A percentile compares a stretch with the other conserved stretches of the same genome.
These are phyloP conservation scores for Thysanoteuthis rhombus DNA, from an alignment of 2,888 invertebrate species.

Conservation along the genomic window DNA sequence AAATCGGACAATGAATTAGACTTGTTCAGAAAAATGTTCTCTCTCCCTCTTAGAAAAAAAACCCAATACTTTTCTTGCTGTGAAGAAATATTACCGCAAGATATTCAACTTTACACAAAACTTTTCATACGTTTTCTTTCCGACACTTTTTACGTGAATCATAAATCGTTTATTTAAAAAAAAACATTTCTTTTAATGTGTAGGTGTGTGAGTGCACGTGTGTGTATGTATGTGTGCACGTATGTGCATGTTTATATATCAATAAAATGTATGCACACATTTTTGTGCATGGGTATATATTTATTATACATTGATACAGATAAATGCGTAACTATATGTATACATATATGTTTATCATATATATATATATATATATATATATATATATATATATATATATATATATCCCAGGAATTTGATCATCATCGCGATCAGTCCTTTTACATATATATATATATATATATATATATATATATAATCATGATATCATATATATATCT, in stretches of 20 bases:
- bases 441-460: background rate
- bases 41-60: background rate
- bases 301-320: background rate
- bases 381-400: background rate
- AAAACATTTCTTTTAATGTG: background rate
- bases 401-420: no score
- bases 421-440: no score
- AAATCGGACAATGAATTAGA: no score
- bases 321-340: background rate
- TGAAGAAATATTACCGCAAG: background rate
- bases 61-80: background rate
- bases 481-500: no score
- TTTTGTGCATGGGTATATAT: background rate
- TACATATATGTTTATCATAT: background rate
- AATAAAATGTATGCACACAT: background rate
- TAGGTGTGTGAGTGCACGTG: background rate
- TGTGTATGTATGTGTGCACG: background rate
- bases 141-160: background rate
- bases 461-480: background rate
- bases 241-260: background rate
- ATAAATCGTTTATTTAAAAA: background rate
- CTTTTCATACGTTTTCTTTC: background rate
- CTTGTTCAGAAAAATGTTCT: background rate
- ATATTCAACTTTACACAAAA: background rate
- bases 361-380: conserved; percentile 17